phyloP scores from a whole-genome alignment of 2,797 vertebrate species.

The Echiichthys vipera region DNA sequence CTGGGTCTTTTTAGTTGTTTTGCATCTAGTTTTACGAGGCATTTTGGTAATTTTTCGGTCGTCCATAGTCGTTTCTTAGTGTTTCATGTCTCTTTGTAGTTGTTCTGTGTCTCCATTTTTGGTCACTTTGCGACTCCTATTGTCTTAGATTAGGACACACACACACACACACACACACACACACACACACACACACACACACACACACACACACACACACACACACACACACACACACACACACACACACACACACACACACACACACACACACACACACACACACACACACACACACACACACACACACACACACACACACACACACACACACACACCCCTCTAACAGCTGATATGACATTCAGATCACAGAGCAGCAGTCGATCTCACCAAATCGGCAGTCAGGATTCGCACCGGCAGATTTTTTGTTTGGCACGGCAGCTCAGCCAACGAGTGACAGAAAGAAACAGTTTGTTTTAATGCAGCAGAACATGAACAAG shows the following conservation, averaged over 20 bases:
- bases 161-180: not conserved
- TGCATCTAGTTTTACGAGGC: no score
- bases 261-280: slow-evolving; percentile 4
- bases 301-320: not conserved
- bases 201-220: no score
- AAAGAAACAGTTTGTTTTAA: slow-evolving; percentile 8
- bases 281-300: not conserved
- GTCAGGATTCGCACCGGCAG: not conserved
- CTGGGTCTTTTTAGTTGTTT: no score
- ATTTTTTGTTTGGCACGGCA: not conserved
- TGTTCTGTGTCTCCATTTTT: no score
- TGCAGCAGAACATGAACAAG: not conserved
- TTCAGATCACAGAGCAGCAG: slow-evolving; percentile 48
- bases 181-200: no score
- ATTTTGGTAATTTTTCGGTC: no score
- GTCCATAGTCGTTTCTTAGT: no score
- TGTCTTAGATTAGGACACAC: no score
- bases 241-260: not conserved
- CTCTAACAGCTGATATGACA: slow-evolving; percentile 35
- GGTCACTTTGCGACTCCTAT: no score
- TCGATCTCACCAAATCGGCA: not conserved
- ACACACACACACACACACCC: not conserved
- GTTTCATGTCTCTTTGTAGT: no score
- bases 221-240: no score
- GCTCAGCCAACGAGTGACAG: slow-evolving; percentile 11